Evolutionary conservation across 2,797 vertebrate species (phyloP).

Genomic region (Sebastes diaconus): DNA sequence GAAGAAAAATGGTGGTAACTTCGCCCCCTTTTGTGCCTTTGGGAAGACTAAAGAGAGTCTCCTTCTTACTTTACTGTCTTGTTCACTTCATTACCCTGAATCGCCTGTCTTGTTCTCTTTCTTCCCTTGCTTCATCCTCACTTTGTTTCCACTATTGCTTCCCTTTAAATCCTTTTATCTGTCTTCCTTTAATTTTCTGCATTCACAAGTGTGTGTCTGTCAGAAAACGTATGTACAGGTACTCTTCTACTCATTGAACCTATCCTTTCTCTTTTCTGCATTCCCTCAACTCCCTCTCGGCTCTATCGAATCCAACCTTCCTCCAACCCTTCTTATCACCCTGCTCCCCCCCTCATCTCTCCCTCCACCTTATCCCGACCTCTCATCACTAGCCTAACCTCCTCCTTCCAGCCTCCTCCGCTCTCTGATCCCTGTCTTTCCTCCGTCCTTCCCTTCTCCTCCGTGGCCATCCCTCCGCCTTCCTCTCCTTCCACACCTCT

Average conservation of each 20-base stretch:
- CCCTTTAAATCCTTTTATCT: background rate
- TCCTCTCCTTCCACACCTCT: conserved; percentile 27
- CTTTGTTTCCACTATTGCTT: background rate
- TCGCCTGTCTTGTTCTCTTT: background rate
- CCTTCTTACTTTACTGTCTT: background rate
- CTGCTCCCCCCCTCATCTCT: conserved; percentile 37
- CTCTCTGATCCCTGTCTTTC: conserved; percentile 26
- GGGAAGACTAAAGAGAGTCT: conserved; percentile 13
- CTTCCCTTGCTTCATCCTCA: background rate
- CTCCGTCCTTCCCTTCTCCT: conserved; percentile 35
- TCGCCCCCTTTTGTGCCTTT: background rate
- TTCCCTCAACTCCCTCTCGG: background rate
- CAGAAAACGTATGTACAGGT: background rate
- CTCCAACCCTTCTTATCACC: conserved; percentile 39
- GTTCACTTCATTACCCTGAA: conserved; percentile 33
- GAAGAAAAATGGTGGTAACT: conserved; percentile 22
- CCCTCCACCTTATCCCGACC: conserved; percentile 36
- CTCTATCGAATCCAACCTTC: conserved; percentile 41
- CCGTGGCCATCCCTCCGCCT: conserved; percentile 20
- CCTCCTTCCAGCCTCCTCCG: conserved; percentile 39
- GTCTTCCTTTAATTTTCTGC: conserved; percentile 19
- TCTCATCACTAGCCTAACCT: conserved; percentile 52
- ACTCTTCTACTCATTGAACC: background rate
- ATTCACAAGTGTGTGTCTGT: background rate
- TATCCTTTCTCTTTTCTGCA: background rate